phyloP scores from a whole-genome alignment of 2,797 vertebrate genomes.

The Siniperca scherzeri region DNA sequence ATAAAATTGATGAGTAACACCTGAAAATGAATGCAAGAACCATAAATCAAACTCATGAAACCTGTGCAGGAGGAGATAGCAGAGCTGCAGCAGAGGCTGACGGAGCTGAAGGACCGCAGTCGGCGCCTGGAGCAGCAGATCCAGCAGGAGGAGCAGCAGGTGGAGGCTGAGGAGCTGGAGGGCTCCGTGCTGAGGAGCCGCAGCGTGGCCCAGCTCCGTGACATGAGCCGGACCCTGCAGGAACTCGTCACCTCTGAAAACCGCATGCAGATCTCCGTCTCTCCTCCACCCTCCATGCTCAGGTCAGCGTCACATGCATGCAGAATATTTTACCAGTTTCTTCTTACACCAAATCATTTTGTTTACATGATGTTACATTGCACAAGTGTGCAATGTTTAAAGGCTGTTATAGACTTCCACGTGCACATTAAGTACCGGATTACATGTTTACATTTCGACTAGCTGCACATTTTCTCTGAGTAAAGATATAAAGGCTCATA shows the following conservation, averaged over 20 bases:
- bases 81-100: slow-evolving; percentile 85
- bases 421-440: not conserved
- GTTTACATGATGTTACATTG: not conserved
- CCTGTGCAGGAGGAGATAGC: slow-evolving; percentile 88
- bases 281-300: slow-evolving; percentile 81
- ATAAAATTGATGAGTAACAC: not conserved
- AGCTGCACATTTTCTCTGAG: not conserved
- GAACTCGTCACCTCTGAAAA: slow-evolving; percentile 84
- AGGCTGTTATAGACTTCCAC: not conserved
- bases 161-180: slow-evolving; percentile 84
- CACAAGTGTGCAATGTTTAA: not conserved
- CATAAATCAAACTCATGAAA: not conserved
- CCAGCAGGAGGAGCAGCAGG: slow-evolving; percentile 83
- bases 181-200: slow-evolving; percentile 80
- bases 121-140: slow-evolving; percentile 85
- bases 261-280: slow-evolving; percentile 78
- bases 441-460: not conserved
- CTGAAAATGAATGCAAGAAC: not conserved
- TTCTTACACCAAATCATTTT: not conserved
- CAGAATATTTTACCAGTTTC: not conserved
- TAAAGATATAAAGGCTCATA: not conserved
- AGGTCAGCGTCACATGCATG: slow-evolving; percentile 80
- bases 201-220: slow-evolving; percentile 83
- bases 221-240: slow-evolving; percentile 84
- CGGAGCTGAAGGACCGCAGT: slow-evolving; percentile 83